Evolutionary conservation across 2,797 vertebrate genomes (phyloP).

Genomic region (Macropus fuliginosus): DNA sequence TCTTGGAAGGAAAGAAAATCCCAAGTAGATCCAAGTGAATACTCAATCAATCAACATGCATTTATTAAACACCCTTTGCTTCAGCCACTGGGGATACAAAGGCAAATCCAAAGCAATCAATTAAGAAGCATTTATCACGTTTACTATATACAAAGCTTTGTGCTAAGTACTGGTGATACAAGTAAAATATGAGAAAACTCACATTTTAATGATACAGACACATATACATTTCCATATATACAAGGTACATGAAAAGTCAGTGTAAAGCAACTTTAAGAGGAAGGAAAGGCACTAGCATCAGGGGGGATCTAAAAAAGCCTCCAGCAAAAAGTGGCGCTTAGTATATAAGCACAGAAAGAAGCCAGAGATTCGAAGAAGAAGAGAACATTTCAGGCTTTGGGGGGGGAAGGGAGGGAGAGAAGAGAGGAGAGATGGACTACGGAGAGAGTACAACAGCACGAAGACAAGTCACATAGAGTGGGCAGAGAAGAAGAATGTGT

Average conservation of each 20-base stretch:
- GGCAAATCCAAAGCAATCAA: background rate
- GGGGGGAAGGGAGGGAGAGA: background rate
- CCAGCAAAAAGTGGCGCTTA: background rate
- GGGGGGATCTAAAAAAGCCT: background rate
- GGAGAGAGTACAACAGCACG: background rate
- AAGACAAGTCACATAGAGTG: background rate
- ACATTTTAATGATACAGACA: background rate
- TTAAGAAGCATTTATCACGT: background rate
- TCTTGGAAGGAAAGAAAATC: slow-evolving; percentile 10
- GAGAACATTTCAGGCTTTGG: background rate
- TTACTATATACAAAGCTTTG: background rate
- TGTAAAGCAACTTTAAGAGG: background rate
- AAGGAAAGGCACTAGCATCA: background rate
- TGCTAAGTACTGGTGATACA: background rate
- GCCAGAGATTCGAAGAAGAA: background rate
- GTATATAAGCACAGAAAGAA: background rate
- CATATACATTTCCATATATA: background rate
- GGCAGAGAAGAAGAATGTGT: background rate
- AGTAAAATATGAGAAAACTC: slow-evolving; percentile 32
- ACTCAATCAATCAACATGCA: background rate
- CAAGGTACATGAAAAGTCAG: background rate
- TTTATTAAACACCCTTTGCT: background rate
- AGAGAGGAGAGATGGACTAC: background rate
- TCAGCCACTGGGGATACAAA: background rate
- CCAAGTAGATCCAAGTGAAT: background rate